Conservation (phyloP, 2,888 invertebrate species). For the Drymonia ruficornis region DNA sequence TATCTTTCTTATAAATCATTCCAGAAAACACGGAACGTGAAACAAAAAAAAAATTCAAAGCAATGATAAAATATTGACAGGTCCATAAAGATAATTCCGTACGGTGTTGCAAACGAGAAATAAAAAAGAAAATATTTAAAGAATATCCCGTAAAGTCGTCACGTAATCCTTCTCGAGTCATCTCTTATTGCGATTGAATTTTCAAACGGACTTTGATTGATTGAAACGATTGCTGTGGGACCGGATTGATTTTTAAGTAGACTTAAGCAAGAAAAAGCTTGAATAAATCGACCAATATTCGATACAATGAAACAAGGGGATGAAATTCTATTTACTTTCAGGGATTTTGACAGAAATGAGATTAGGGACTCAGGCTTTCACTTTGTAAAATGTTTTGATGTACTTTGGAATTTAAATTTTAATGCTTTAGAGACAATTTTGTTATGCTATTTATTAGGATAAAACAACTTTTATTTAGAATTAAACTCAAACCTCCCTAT, state of each 20-base stretch:
- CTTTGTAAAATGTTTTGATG: slow-evolving; percentile 36
- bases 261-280: slow-evolving; percentile 69
- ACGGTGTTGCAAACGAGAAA: slow-evolving; percentile 11
- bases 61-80: slow-evolving; percentile 16
- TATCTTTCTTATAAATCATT: neutral
- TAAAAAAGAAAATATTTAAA: slow-evolving; percentile 43
- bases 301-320: slow-evolving; percentile 68
- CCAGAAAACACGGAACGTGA: neutral
- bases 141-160: slow-evolving; percentile 65
- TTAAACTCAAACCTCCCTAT: too few species aligned
- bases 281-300: slow-evolving; percentile 71
- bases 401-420: slow-evolving; percentile 20
- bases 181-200: slow-evolving; percentile 76
- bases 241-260: slow-evolving; percentile 77
- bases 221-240: slow-evolving; percentile 68
- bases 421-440: neutral
- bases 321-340: slow-evolving; percentile 60
- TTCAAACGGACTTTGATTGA: slow-evolving; percentile 79
- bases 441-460: neutral
- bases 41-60: slow-evolving; percentile 11
- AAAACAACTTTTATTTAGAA: neutral
- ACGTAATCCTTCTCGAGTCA: slow-evolving; percentile 75
- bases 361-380: slow-evolving; percentile 49
- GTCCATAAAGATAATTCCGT: slow-evolving; percentile 15
- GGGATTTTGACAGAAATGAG: slow-evolving; percentile 61